Evolutionary conservation across 2,888 invertebrate genomes (phyloP), one percentile per base, ranked within the genome.

Genomic region (Seladonia tumulorum): DNA sequence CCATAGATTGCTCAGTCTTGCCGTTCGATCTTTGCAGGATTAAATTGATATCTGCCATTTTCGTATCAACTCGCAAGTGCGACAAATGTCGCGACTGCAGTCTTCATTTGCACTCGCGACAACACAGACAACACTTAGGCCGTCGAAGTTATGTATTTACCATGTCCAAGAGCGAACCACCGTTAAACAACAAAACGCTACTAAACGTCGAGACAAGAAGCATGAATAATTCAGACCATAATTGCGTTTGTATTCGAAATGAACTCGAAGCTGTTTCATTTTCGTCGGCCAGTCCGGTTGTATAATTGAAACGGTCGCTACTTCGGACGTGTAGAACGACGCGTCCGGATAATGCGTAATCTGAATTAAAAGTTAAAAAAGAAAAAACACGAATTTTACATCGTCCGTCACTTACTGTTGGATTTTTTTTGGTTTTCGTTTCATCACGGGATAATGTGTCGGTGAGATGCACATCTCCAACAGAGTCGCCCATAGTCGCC

Each of bases 341-440:
- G 35, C 39, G 47, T 60, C 16, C 57, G 68, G 77, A 75, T 84
- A 82, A 82, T 42, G 77, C 60, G 83, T 82, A 82, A 84, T 78
- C 42, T 73, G 78, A 82, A 84, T 84, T 84, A 78, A 84, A 84
- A 82, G 77, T 74, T 82, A n/a, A n/a, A n/a, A n/a, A n/a, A n/a
- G n/a, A n/a, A n/a, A n/a, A n/a, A n/a, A n/a, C n/a, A n/a, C n/a
- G n/a, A 77, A 84, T 70, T 84, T 83, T 75, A 77, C 84, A 70
- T 10, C 60, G 42, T 42, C 39, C 70, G 35, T 70, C 76, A 53
- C 77, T 84, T 84, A 53, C 29, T n/a, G 82, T 60, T 82, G 25
- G 60, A 53, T 84, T 71, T 12, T 77, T 35, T 84, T 84, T 68
- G 53, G 75, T 78, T 73, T 84, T 78, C 83, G 60, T 82, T 84